Conservation (phyloP, 2,797 vertebrate species). For the Parambassis ranga region DNA sequence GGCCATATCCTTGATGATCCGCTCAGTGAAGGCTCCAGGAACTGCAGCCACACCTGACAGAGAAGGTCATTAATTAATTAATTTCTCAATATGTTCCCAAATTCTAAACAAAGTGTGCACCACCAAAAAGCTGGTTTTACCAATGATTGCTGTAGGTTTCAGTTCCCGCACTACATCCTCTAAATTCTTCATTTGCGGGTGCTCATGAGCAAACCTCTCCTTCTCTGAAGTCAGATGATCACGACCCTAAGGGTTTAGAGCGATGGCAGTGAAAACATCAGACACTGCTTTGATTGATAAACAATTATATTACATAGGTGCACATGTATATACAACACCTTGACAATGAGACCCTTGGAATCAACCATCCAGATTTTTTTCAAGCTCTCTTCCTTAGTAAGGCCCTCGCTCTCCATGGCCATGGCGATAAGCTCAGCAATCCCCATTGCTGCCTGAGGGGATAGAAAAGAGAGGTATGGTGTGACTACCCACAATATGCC, state of each 20-base stretch:
- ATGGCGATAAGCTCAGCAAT: slow-evolving; percentile 93
- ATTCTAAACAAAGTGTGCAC: not conserved
- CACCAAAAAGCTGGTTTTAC: slow-evolving; percentile 66
- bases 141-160: slow-evolving; percentile 93
- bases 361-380: slow-evolving; percentile 98
- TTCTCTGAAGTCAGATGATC: slow-evolving; percentile 92
- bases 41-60: slow-evolving; percentile 91
- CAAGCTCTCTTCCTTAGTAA: slow-evolving; percentile 77
- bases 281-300: no score
- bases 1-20: slow-evolving; percentile 93
- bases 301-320: no score
- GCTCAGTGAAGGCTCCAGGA: slow-evolving; percentile 89
- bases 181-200: slow-evolving; percentile 87
- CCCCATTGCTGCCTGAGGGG: slow-evolving; percentile 91
- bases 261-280: not conserved
- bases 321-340: no score
- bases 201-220: slow-evolving; percentile 88
- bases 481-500: no score
- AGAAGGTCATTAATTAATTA: not conserved
- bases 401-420: slow-evolving; percentile 96
- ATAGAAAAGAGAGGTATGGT: not conserved
- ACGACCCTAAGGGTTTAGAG: slow-evolving; percentile 79
- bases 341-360: slow-evolving; percentile 96
- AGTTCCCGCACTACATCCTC: slow-evolving; percentile 87
- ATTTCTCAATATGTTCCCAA: not conserved